Evolutionary conservation across 2,888 invertebrate species (phyloP), one percentile per base, ranked within the genome.

Genomic region (Gerris lacustris): DNA sequence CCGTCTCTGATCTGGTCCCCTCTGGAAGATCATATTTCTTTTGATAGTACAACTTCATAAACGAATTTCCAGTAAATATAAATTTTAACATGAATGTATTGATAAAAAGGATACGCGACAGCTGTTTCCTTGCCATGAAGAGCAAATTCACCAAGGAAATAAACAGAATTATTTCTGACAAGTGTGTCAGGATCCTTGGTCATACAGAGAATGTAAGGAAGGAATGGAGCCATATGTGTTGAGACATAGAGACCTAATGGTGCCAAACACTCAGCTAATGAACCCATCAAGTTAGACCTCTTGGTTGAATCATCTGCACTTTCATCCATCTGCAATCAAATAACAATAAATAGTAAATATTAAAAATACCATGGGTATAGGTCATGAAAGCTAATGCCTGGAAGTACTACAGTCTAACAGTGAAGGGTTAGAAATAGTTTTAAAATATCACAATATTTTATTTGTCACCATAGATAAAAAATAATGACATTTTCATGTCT

Each of bases 81-180:
- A 55, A 55, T 4, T 55, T 55, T 2, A 55, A 55, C 2, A 11
- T 4, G 5, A 55, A 55, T 55, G 55, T 55, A 55, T 11, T 55
- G 5, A 55, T 5, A 63, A 70, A 77, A 81, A 80, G 82, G 84
- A 83, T 83, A 87, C 86, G 82, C 80, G 77, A 82, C 86, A 72
- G 87, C 81, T 72, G 83, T 82, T 67, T 87, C 86, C 79, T 85
- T 87, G 68, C 88, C 86, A 79, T 87, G 84, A 15, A 87, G 80
- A 66, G 86, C 86, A 77, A 91, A 82, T 78, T 91, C 89, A 5
- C 91, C 92, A 67, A 91, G 81, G 18, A 88, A 91, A 79, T 85
- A 92, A 67, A 88, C 86, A 0, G 89, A 84, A 80, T 92, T 92
- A 78, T 90, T 90, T 69, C 91, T 83, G 0, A 90, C 88, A 79